Evolutionary conservation across 2,888 invertebrate genomes (phyloP), one percentile per base, ranked within the genome.

Genomic region (Agonopterix alstromeriana): DNA sequence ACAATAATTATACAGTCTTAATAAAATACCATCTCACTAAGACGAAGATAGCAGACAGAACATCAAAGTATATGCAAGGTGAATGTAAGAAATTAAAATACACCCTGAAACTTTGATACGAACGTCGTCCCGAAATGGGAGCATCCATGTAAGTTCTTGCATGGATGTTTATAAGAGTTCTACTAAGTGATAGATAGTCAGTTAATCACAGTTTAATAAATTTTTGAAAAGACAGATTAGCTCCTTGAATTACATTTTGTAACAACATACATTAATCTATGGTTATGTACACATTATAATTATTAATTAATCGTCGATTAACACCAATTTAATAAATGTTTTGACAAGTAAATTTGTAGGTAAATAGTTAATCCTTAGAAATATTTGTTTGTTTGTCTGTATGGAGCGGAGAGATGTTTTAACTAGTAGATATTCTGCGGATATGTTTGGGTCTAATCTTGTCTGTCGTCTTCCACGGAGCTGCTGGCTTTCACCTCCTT

Each of bases 401-500:
- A 65, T 72, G 81, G 80, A 76, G 77, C 69, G 75, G 77, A 65
- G 55, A 64, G 65, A 27, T 27, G 27, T 27, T 74, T 67, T 60
- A 53, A 64, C 64, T 73, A 65, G 63, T 64, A 62, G 65, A 53
- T 65, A 63, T 55, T 38, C 61, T 62, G 63, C 58, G 60, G 73
- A 66, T 69, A 61, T 65, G 64, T 57, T 62, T 51, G 50, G 47
- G 57, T 35, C 40, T 79, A 86, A 56, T 85, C 83, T 57, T 81
- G 83, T 67, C 86, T 74, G 64, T 86, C 84, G 56, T 87, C 87
- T 64, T 87, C 87, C 10, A 68, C 69, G 54, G 80, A 74, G 56
- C 77, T 75, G 60, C 67, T 77, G 45, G 85, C 79, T 70, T 88
- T 88, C 54, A 84, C 83, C 57, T 87, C 88, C 59, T 86, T 86